A percentile compares a stretch with the other conserved stretches of the same genome.
Conservation (phyloP, 2,888 invertebrate species). For the Epinotia demarniana region DNA sequence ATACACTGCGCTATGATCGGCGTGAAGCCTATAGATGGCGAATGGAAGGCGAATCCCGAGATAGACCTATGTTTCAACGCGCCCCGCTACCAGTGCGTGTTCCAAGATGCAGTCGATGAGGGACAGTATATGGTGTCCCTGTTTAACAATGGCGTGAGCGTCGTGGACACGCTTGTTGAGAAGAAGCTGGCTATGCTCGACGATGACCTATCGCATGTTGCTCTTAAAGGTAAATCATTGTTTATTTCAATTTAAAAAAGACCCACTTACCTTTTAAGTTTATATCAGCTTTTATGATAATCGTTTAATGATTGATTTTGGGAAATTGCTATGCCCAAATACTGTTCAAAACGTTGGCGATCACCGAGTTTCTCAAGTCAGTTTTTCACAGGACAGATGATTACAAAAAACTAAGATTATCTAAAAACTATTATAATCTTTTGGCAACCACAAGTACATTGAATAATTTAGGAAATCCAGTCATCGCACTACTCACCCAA, state of each 20-base stretch:
- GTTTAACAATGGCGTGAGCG: constrained; percentile 75
- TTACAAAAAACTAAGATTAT: too few species aligned
- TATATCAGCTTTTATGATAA: too few species aligned
- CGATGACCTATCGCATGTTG: constrained; percentile 71
- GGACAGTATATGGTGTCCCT: constrained; percentile 80
- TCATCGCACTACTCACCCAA: too few species aligned
- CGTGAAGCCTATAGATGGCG: constrained; percentile 83
- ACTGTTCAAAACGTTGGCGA: too few species aligned
- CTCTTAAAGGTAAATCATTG: constrained; percentile 70
- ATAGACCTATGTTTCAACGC: constrained; percentile 86
- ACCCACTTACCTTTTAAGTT: not conserved
- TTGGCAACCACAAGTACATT: too few species aligned
- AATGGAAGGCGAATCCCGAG: constrained; percentile 83
- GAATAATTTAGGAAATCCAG: too few species aligned
- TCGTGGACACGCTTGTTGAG: constrained; percentile 78
- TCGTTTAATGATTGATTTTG: too few species aligned
- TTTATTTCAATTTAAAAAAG: not conserved
- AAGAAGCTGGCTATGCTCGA: constrained; percentile 75
- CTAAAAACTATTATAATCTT: too few species aligned
- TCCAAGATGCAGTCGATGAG: constrained; percentile 73
- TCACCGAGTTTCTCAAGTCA: too few species aligned
- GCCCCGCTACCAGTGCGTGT: constrained; percentile 84
- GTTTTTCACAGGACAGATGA: too few species aligned
- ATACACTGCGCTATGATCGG: constrained; percentile 87
- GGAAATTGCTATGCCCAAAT: too few species aligned